Conservation (phyloP, 53 echinoderm and acorn worm species). For the Stichopus horrens region DNA sequence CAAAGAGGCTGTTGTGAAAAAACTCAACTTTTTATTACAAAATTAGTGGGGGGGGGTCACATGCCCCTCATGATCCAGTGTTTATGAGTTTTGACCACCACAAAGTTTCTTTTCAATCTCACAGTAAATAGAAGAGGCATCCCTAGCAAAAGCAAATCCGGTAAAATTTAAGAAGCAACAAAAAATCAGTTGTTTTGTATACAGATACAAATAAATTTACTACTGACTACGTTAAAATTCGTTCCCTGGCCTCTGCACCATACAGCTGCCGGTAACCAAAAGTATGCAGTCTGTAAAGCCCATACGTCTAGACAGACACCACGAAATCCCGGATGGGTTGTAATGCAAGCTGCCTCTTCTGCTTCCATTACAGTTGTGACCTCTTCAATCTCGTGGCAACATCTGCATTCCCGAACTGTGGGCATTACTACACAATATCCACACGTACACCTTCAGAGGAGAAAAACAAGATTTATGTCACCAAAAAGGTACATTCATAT, state of each 20-base stretch:
- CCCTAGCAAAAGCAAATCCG: no score
- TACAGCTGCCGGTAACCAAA: slow-evolving; percentile 38
- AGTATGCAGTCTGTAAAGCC: slow-evolving; percentile 47
- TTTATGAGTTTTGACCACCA: no score
- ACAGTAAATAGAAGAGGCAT: no score
- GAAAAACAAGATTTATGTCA: neutral
- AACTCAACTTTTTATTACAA: no score
- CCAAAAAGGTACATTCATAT: neutral
- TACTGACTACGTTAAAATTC: neutral
- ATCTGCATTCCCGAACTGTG: slow-evolving; percentile 16
- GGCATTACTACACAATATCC: slow-evolving; percentile 11
- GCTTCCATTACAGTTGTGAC: neutral
- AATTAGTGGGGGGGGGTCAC: no score
- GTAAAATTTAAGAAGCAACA: no score
- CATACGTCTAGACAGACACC: slow-evolving; percentile 34
- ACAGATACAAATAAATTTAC: neutral
- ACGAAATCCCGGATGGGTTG: slow-evolving; percentile 42
- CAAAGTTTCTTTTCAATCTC: no score
- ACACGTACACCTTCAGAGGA: slow-evolving; percentile 12
- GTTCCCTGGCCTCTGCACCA: slow-evolving; percentile 2
- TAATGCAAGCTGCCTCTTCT: slow-evolving; percentile 22
- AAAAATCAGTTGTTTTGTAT: no score
- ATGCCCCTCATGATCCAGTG: no score
- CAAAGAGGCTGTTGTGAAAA: no score
- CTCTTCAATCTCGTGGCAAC: slow-evolving; percentile 34